Percentiles rank a stretch among this genome's conserved stretches.
These are phyloP conservation scores for Pangasius djambal DNA, from an alignment of 2,797 vertebrate species.

Conservation along the genomic window DNA sequence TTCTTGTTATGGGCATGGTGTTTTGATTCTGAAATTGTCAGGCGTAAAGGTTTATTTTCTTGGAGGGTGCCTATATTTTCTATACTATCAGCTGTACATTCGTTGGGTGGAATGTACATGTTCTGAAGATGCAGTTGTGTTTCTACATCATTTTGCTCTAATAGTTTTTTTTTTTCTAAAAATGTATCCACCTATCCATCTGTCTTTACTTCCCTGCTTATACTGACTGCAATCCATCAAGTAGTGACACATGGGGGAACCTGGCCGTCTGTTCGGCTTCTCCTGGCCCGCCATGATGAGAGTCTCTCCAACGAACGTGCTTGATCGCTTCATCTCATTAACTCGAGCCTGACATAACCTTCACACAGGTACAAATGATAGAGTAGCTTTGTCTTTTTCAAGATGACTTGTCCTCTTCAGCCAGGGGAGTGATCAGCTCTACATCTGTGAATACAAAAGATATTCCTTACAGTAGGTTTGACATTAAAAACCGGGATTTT, in stretches of 20 bases:
- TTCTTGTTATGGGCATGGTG: neutral
- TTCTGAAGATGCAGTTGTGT: neutral
- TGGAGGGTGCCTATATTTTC: neutral
- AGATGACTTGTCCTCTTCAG: neutral
- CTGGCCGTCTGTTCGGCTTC: conserved; percentile 48
- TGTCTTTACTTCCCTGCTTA: conserved; percentile 56
- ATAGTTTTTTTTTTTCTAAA: neutral
- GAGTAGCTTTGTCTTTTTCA: conserved; percentile 9
- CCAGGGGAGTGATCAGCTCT: neutral
- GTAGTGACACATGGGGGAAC: conserved; percentile 54
- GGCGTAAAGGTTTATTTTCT: neutral
- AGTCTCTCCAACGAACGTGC: conserved; percentile 15
- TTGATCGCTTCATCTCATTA: conserved; percentile 40
- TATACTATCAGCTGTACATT: neutral
- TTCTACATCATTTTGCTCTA: neutral
- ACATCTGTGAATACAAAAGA: neutral
- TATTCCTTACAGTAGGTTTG: conserved; percentile 17
- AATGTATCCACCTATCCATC: neutral
- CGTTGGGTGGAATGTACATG: neutral
- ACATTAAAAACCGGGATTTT: conserved; percentile 30
- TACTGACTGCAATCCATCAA: conserved; percentile 69
- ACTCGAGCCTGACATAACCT: conserved; percentile 28
- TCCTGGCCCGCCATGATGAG: conserved; percentile 12
- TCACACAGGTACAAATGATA: conserved; percentile 7
- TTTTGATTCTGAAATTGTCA: neutral